Conservation (phyloP, 2,797 vertebrate genomes). For the Smutsia gigantea region DNA sequence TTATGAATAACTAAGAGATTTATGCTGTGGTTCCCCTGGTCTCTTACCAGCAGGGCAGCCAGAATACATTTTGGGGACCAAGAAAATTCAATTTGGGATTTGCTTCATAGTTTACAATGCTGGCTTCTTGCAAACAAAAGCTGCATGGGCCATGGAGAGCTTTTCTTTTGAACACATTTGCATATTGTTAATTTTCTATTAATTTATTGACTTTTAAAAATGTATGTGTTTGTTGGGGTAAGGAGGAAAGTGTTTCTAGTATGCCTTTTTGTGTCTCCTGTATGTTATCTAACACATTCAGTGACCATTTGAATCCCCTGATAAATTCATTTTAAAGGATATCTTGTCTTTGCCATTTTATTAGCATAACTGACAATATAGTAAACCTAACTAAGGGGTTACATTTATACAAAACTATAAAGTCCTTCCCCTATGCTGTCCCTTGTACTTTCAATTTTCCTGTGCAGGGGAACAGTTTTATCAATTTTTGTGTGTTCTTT, state of each 20-base stretch:
- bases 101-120: constrained; percentile 55
- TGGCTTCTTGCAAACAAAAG: constrained; percentile 72
- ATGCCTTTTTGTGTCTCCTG: neutral
- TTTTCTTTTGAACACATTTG: constrained; percentile 73
- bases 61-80: constrained; percentile 68
- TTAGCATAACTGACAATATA: neutral
- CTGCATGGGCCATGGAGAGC: constrained; percentile 47
- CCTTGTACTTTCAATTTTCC: neutral
- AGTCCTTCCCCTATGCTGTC: neutral
- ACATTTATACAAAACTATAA: neutral
- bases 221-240: neutral
- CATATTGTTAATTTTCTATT: constrained; percentile 74
- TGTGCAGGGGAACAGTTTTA: neutral
- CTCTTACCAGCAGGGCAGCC: constrained; percentile 65
- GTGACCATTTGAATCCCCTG: neutral
- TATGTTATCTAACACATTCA: neutral
- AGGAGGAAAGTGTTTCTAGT: neutral
- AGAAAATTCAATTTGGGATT: constrained; percentile 72
- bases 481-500: neutral
- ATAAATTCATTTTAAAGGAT: neutral
- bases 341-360: neutral
- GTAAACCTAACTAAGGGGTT: neutral
- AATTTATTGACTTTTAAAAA: constrained; percentile 56
- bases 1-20: constrained; percentile 77
- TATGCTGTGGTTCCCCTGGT: constrained; percentile 55